Base-by-base conservation (phyloP, 37 sponge, comb jelly and placozoan species). In the Haliclona indistincta region DNA sequence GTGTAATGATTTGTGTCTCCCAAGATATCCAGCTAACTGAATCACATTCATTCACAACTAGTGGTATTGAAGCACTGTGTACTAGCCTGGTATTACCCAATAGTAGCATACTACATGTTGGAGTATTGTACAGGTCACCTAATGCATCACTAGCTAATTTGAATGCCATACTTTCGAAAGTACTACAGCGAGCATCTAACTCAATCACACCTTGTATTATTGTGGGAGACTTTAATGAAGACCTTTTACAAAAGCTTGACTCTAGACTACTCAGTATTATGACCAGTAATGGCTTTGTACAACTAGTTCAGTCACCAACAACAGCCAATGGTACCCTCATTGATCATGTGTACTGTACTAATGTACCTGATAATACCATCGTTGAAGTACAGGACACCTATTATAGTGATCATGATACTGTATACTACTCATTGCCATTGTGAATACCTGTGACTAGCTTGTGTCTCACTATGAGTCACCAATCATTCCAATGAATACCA, bases 171-270 rank as follows among this genome's bases (percentile, higher is more conserved):
- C 20, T 76, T 35, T n/a, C n/a, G n/a, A n/a, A n/a, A n/a, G n/a
- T n/a, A n/a, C n/a, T n/a, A n/a, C n/a, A n/a, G n/a, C n/a, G n/a
- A n/a, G n/a, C n/a, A n/a, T n/a, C n/a, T n/a, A n/a, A n/a, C n/a
- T 28, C 25, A 17, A 3, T 45, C 13, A 15, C 10, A 3, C 66
- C 66, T 34, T 39, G 44, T 64, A n/a, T 76, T 15, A 35, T 76
- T 45, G 11, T 76, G 54, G 73, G 73, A 19, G 73, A 72, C 28
- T 76, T 76, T 29, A 76, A 76, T 64, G 67, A 76, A 37, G 54
- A 76, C 30, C 26, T 76, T 45, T 41, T 56, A 26, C 15, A 53
- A 28, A 3, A 26, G 13, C 13, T 28, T 34, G 42, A 43, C 6
- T 44, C 73, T 38, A 5, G 13, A 32, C 5, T 72, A 38, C 33